Conservation (phyloP, 1,140 invertebrate species). For the Trachymyrmex cornetzi region DNA sequence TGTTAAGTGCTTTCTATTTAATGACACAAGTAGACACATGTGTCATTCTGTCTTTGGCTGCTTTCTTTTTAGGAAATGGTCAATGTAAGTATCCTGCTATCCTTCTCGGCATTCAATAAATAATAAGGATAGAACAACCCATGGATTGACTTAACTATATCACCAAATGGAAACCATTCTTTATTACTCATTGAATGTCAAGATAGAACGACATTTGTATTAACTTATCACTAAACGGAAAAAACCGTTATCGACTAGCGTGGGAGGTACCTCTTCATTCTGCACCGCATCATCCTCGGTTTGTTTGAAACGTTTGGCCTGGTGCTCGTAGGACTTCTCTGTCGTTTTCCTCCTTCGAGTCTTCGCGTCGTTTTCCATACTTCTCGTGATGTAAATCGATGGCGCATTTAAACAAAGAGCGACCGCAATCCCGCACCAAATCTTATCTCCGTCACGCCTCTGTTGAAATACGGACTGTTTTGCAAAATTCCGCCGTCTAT, state of each 20-base stretch:
- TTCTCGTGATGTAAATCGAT: background rate
- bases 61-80: no score
- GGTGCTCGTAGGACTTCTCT: background rate
- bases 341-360: slow-evolving; percentile 9
- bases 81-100: no score
- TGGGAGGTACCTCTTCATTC: slow-evolving; percentile 27
- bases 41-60: no score
- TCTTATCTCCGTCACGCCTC: background rate
- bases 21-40: no score
- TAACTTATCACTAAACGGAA: no score
- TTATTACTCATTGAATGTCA: no score
- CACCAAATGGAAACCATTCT: no score
- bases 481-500: background rate
- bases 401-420: slow-evolving; percentile 14
- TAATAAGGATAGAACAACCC: no score
- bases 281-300: background rate
- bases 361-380: slow-evolving; percentile 29
- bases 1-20: background rate
- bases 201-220: no score
- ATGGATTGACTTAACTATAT: no score
- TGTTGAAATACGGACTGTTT: background rate
- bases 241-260: background rate
- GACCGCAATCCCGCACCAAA: background rate
- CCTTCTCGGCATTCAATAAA: no score
- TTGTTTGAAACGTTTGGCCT: slow-evolving; percentile 14